Evolutionary conservation across 2,888 invertebrate species (phyloP).

Genomic region (Belgica antarctica): DNA sequence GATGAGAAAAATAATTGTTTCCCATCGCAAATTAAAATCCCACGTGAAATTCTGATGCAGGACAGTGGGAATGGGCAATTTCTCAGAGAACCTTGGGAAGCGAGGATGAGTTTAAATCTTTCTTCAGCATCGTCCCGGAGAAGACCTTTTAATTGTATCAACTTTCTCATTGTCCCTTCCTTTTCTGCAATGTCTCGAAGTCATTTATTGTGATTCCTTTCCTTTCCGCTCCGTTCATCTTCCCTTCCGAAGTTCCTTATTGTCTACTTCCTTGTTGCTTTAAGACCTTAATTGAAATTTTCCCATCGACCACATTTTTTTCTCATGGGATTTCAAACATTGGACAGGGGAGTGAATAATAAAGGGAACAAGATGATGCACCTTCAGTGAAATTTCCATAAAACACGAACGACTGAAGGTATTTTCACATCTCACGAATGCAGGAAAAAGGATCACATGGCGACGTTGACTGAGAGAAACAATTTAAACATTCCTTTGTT

Average conservation of each 20-base stretch:
- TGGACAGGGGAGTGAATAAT: slow-evolving; percentile 4
- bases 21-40: not conserved
- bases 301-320: slow-evolving; percentile 41
- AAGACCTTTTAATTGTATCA: slow-evolving; percentile 10
- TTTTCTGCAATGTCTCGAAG: slow-evolving; percentile 23
- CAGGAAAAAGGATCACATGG: slow-evolving; percentile 13
- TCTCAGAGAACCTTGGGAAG: no score
- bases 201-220: slow-evolving; percentile 30
- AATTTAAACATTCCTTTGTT: slow-evolving; percentile 21
- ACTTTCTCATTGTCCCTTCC: slow-evolving; percentile 27
- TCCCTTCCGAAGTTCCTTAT: not conserved
- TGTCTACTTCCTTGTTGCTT: slow-evolving; percentile 26
- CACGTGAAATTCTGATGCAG: slow-evolving; percentile 27
- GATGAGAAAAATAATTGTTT: no score
- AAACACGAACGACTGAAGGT: slow-evolving; percentile 3
- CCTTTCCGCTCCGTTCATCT: no score
- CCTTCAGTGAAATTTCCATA: slow-evolving; percentile 32
- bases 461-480: slow-evolving; percentile 18
- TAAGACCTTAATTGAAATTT: slow-evolving; percentile 18
- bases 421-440: slow-evolving; percentile 1
- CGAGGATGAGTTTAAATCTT: not conserved
- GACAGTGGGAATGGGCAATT: not conserved
- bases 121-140: not conserved
- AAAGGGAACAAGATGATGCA: slow-evolving; percentile 28
- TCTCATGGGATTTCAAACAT: slow-evolving; percentile 21